Evolutionary conservation across 2,888 invertebrate genomes (phyloP), one percentile per base, ranked within the genome.

Genomic region (Coecobrya sp.): DNA sequence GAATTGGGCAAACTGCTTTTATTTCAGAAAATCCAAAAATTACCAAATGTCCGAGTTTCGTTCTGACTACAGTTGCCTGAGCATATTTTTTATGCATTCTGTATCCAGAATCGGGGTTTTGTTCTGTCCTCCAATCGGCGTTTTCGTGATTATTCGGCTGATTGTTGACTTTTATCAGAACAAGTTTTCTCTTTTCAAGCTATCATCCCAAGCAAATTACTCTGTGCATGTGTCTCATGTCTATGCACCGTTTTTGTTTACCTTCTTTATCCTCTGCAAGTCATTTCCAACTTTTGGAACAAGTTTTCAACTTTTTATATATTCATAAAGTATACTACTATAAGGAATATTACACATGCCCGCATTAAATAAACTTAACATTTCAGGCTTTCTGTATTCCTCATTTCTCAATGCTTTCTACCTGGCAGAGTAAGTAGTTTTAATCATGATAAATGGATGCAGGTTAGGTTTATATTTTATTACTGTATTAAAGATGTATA

Each of bases 51-150:
- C 76, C 0, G 76, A 84, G 13, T 92, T 92, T n/a, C 73, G 52
- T 4, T 25, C 88, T 0, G 92, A 92, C 16, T 68, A 76, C 42
- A 27, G 42, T 22, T 70, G 82, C 65, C 52, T 88, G 16, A 36
- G 36, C 10, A 76, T 92, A 52, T 88, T 92, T 45, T 92, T 59
- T 36, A 4, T 79, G 0, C 45, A 85, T 27, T 52, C 88, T 0
- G 25, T 92, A 7, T 73, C 68, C 22, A 42, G 45, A 8, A 45
- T 88, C 36, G 84, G 85, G 0, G 45, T 62, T 1, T 7, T 92
- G 13, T 92, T 88, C 27, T 88, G 88, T 65, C 92, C 92, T 11
- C 76, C 65, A 10, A 55, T 92, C 0, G 65, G 88, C 59, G 27
- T 85, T 13, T 62, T 92, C 7, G 85, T 92, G 11, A n/a, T 19